A percentile compares a stretch with the other conserved stretches of the same genome.
phyloP scores from a whole-genome alignment of 2,113 vertebrate species.

The Hemicordylus capensis region DNA sequence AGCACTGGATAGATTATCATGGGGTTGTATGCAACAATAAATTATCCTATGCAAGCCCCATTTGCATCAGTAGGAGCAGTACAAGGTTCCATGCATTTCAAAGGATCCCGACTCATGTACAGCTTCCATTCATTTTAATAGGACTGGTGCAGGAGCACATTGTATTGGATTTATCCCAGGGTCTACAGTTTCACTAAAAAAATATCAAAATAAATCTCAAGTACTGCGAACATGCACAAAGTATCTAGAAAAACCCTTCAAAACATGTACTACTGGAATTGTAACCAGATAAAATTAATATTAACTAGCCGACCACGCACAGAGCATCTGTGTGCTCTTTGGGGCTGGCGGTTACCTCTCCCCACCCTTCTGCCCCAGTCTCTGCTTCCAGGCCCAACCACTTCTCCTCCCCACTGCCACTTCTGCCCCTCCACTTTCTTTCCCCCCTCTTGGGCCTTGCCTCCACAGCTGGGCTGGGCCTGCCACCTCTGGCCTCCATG shows the following conservation, averaged over 20 bases:
- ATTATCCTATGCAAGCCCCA: background rate
- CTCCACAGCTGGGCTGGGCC: too few species aligned
- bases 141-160: background rate
- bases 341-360: too few species aligned
- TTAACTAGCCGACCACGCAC: too few species aligned
- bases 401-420: too few species aligned
- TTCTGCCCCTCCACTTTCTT: too few species aligned
- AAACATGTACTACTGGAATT: background rate
- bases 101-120: background rate
- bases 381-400: too few species aligned
- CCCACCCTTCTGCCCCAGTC: too few species aligned
- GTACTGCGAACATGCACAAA: background rate
- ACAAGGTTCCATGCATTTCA: background rate
- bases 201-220: background rate
- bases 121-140: background rate
- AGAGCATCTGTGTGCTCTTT: too few species aligned
- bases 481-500: too few species aligned
- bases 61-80: background rate
- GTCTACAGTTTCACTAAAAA: background rate
- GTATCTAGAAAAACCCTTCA: background rate
- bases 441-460: too few species aligned
- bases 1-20: background rate
- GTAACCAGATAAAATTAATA: background rate
- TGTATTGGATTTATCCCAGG: background rate
- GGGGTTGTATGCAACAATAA: background rate